Percentiles rank a stretch among this genome's conserved stretches.
Conservation (phyloP, 2,888 invertebrate species). For the Dione juno region DNA sequence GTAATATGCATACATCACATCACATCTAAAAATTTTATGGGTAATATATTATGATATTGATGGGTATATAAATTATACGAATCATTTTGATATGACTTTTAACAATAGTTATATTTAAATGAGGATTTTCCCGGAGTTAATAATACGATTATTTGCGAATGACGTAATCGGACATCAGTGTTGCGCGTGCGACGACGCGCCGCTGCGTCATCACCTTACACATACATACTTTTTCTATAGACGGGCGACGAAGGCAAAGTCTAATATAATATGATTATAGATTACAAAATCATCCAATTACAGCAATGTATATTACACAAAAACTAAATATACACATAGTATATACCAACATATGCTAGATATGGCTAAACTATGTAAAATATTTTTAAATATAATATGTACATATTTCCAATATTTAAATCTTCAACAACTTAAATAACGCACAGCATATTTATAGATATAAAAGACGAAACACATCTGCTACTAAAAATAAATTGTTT, state of each 20-base stretch:
- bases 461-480: conserved; percentile 5
- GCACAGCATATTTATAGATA: neutral
- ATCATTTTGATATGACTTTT: conserved; percentile 5
- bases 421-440: neutral
- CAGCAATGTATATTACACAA: neutral
- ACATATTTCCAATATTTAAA: neutral
- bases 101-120: neutral
- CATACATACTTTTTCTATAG: conserved; percentile 1
- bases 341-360: too few relatives aligned
- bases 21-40: neutral
- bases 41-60: too few relatives aligned
- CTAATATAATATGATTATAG: conserved; percentile 12
- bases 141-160: conserved; percentile 26
- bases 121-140: conserved; percentile 33
- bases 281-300: neutral
- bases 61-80: too few relatives aligned
- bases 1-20: neutral
- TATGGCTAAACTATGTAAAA: neutral
- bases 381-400: neutral
- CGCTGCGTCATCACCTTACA: conserved; percentile 33
- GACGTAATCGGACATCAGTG: conserved; percentile 36
- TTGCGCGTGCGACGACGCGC: conserved; percentile 35
- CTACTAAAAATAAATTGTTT: conserved; percentile 2
- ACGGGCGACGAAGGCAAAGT: conserved; percentile 35
- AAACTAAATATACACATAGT: too few relatives aligned